Percentiles rank a stretch among this genome's conserved stretches.
phyloP scores from a whole-genome alignment of 2,797 vertebrate genomes.

The Enteromius afrohamiltoni region DNA sequence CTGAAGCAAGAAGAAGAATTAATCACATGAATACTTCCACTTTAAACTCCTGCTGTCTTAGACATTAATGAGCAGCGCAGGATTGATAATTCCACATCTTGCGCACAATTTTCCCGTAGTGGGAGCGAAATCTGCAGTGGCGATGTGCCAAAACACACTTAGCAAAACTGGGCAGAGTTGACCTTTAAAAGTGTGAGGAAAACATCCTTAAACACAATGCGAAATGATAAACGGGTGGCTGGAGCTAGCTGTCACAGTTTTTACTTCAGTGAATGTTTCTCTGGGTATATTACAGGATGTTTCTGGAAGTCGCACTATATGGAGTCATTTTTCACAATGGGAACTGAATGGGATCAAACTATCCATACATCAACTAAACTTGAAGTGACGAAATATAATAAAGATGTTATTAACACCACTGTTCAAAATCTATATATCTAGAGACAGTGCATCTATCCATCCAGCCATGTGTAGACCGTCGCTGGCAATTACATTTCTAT shows the following conservation, averaged over 20 bases:
- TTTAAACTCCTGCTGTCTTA: slow-evolving; percentile 33
- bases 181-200: slow-evolving; percentile 63
- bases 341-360: not conserved
- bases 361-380: not conserved
- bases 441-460: not conserved
- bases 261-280: slow-evolving; percentile 15
- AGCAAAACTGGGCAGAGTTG: slow-evolving; percentile 47
- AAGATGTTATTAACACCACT: too few species aligned
- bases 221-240: slow-evolving; percentile 32
- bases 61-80: slow-evolving; percentile 46
- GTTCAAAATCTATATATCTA: not conserved
- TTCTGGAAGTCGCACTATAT: not conserved
- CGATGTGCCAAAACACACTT: slow-evolving; percentile 59
- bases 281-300: not conserved
- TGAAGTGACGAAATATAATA: not conserved
- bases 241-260: not conserved
- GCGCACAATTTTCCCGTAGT: slow-evolving; percentile 30
- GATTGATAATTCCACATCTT: slow-evolving; percentile 52
- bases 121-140: slow-evolving; percentile 44
- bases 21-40: slow-evolving; percentile 42
- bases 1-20: slow-evolving; percentile 38
- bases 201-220: slow-evolving; percentile 54
- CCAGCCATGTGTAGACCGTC: not conserved
- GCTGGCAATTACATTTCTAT: not conserved
- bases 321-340: not conserved